A percentile compares a stretch with the other conserved stretches of the same genome.
Conservation (phyloP, 2,113 vertebrate species). For the Hemibagrus wyckioides region DNA sequence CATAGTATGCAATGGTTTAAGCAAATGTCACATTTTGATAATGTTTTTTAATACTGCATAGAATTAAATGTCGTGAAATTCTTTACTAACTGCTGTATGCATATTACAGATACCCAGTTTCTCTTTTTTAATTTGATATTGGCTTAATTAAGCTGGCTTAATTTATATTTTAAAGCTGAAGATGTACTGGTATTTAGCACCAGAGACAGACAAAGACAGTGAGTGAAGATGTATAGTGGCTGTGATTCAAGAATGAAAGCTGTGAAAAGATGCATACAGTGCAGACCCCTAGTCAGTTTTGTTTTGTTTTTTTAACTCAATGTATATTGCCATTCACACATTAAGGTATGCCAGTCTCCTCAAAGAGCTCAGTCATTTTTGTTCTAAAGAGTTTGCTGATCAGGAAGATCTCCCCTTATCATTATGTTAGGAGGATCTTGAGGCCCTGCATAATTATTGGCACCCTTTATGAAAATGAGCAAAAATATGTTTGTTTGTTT, state of each 20-base stretch:
- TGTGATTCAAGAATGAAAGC: neutral
- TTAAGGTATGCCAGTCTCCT: neutral
- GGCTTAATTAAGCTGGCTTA: neutral
- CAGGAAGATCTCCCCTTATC: neutral
- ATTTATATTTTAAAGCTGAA: conserved; percentile 12
- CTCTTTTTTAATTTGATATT: neutral
- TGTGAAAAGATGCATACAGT: conserved; percentile 34
- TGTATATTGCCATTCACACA: conserved; percentile 15
- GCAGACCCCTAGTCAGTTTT: conserved; percentile 19
- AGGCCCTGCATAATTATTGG: neutral
- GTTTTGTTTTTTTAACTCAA: neutral
- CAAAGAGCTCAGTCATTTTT: neutral
- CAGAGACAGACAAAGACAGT: neutral
- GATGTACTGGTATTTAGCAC: neutral
- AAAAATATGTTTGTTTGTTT: too few species aligned
- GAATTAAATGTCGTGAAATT: neutral
- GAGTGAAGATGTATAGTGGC: neutral
- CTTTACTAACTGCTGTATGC: neutral
- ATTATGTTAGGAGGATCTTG: neutral
- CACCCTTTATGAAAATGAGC: neutral
- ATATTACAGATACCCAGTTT: neutral
- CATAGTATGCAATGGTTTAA: conserved; percentile 45
- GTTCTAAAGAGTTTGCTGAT: neutral
- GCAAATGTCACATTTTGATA: conserved; percentile 37
- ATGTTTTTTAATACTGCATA: conserved; percentile 1